Base-by-base conservation (phyloP, 2,797 vertebrate genomes). In the Huso huso region DNA sequence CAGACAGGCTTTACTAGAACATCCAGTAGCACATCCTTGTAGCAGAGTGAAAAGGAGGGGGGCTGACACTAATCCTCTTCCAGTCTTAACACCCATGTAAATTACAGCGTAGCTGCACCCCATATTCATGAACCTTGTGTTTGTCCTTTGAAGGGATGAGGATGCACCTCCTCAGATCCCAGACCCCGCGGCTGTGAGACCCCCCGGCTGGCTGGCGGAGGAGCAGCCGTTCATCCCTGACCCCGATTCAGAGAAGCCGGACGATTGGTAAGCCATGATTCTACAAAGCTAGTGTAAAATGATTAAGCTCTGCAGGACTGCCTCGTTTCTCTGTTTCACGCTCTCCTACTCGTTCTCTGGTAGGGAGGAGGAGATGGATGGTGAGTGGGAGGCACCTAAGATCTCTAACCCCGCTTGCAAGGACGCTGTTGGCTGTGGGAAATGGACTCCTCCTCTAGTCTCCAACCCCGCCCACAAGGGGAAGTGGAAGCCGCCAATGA, bases 311-410 rank as follows among this genome's bases (percentile, higher is more conserved):
- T 0, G 8, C 53, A 7, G 4, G 8, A 15, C 49, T 48, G 49
- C 10, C 58, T 18, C 12, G 4, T 11, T 13, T 58, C 11, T 13
- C 3, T 58, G 10, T 58, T 11, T 58, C 15, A 12, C 3, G 51
- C 51, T 12, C 6, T 53, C 12, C 5, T 53, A 9, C 51, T 53
- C 7, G 8, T 4, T 66, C 37, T 49, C 10, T 62, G 48, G 50
- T 65, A 82, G 80, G 75, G 72, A 72, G 62, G 63, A 73, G 51
- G 71, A 76, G 15, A 72, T 79, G 71, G 78, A 81, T 65, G 78
- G 78, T 10, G 70, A 76, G 63, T 80, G 79, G 75, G 71, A 76
- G 63, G 69, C 73, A 50, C 74, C 77, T 9, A 62, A 67, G 61
- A 66, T 77, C 62, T 66, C 70, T 12, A 80, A 80, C 66, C 77